Evolutionary conservation across 2,113 vertebrate species (phyloP), one percentile per base, ranked within the genome.

Genomic region (Tachysurus vachellii): DNA sequence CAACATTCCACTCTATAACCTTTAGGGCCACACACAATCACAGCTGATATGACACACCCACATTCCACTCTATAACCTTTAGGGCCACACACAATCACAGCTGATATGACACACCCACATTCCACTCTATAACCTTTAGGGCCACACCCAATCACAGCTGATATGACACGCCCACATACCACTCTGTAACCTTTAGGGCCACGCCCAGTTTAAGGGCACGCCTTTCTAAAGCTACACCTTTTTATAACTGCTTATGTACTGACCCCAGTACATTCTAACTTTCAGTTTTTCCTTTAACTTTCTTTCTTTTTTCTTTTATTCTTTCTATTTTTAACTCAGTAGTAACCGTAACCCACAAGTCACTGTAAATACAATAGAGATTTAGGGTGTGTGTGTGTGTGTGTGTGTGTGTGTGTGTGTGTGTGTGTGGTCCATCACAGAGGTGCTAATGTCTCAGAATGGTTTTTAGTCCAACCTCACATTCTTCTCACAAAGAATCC

Each of bases 361-460:
- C 13, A 17, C 31, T 36, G 31, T 16, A 66, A 5, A 66, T 66
- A 66, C 4, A 11, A 66, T 26, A 66, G 9, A 61, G n/a, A 66
- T 66, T 28, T 26, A 4, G 4, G 26, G 26, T 14, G 36, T 36
- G 36, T 87, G 80, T 82, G 42, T 62, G 86, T 75, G 54, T 75
- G 68, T 75, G 79, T 73, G 85, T 83, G 80, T 75, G 56, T 76
- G 64, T 82, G 62, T 42, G 85, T 70, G 62, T 8, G 61, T 28
- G 36, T 23, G 85, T 19, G 80, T 13, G 66, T 53, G 23, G 21
- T 44, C 57, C 21, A 77, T 68, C n/a, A 56, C 23, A 50, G 85
- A 85, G 59, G 84, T 85, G 84, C 73, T 79, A 85, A 85, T 79
- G 73, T 26, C 44, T 56, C 71, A 13, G 71, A 50, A 76, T 36